Evolutionary conservation across 2,888 invertebrate species (phyloP), one percentile per base, ranked within the genome.

Genomic region (Zygaena filipendulae): DNA sequence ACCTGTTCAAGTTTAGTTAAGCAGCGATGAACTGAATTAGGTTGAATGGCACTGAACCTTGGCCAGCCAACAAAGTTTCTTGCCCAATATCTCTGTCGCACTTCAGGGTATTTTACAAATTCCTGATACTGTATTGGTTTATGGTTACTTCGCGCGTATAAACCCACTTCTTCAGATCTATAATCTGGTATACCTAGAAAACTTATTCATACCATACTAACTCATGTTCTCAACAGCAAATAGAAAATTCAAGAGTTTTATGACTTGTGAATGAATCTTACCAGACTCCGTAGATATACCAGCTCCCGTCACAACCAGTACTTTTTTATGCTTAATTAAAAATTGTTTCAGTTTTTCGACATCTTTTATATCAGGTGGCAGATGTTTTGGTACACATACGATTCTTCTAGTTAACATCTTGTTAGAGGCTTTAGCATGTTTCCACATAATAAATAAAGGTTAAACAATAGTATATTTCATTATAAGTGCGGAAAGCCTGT

Each of bases 211-310:
- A 24, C 13, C n/a, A 27, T 8, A 24, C 9, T 4, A 21, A 21
- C n/a, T 2, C 20, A 12, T 4, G n/a, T 13, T 19, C 12, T 13
- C n/a, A 13, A 21, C 14, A 23, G 11, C 7, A 26, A 20, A 22
- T n/a, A 27, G n/a, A 29, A 30, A 25, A 12, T 6, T 21, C 21
- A 27, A n/a, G n/a, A n/a, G n/a, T 32, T 24, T 33, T 32, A 27
- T 29, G 19, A 30, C 27, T 22, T 12, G 12, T 22, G 24, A 24
- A 8, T 20, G 25, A 22, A 16, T 16, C 22, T 16, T 60, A 87
- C 88, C 88, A 55, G 95, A 95, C 83, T 98, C 97, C 2, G 97
- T 98, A 1, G 97, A 97, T 47, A 97, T 87, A 14, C 97, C 98
- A 40, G 97, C 97, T 8, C 98, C 98, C 27, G 95, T 95, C 23